Evolutionary conservation across 2,888 invertebrate species (phyloP).

Genomic region (Phaedon cochleariae): DNA sequence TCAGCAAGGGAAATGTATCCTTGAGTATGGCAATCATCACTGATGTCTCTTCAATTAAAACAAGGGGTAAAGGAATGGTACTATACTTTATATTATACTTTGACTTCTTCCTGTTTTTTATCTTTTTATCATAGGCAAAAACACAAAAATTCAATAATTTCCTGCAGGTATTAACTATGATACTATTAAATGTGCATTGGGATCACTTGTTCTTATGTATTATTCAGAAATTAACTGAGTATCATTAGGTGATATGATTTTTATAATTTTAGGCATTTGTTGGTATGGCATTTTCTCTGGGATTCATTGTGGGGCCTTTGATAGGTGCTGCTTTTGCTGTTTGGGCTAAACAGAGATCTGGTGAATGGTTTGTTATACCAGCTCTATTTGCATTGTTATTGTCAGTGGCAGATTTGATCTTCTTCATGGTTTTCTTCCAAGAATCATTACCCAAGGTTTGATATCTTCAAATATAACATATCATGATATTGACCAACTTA

Average conservation of each 20-base stretch:
- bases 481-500: slow-evolving; percentile 24
- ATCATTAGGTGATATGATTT: too few relatives aligned
- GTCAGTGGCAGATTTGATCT: slow-evolving; percentile 79
- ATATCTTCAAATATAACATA: slow-evolving; percentile 21
- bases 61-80: slow-evolving; percentile 95
- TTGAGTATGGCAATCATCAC: slow-evolving; percentile 94
- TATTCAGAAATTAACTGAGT: too few relatives aligned
- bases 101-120: too few relatives aligned
- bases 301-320: slow-evolving; percentile 95
- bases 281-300: slow-evolving; percentile 96
- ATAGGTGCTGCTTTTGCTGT: slow-evolving; percentile 90
- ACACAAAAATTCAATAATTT: not conserved
- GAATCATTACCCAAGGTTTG: slow-evolving; percentile 83
- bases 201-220: too few relatives aligned
- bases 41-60: slow-evolving; percentile 85
- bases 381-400: slow-evolving; percentile 80
- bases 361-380: slow-evolving; percentile 82
- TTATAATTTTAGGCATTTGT: slow-evolving; percentile 85
- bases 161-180: too few relatives aligned
- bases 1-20: slow-evolving; percentile 97
- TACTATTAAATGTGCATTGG: too few relatives aligned
- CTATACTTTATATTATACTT: slow-evolving; percentile 13
- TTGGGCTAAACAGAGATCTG: slow-evolving; percentile 69
- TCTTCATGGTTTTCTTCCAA: slow-evolving; percentile 76
- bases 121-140: too few relatives aligned